Conservation (phyloP, 2,113 vertebrate species). For the Edolisoma coerulescens region DNA sequence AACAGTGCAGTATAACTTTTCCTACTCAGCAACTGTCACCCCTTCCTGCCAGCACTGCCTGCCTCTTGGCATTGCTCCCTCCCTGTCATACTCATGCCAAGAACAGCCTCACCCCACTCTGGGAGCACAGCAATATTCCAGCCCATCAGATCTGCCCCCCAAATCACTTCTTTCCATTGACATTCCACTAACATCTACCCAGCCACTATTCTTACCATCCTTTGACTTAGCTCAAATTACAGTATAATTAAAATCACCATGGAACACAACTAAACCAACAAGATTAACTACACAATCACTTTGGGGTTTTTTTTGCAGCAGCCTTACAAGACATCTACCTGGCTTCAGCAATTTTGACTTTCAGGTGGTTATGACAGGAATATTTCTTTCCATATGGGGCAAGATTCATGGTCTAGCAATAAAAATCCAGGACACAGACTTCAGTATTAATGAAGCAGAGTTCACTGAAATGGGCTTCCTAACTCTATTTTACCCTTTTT, state of each 20-base stretch:
- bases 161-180: constrained; percentile 11
- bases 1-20: not conserved
- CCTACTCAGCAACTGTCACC: not conserved
- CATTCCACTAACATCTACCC: constrained; percentile 44
- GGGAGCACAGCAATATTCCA: not conserved
- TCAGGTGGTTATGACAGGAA: not conserved
- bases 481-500: not conserved
- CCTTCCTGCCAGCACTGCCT: not conserved
- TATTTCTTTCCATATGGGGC: not conserved
- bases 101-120: not conserved
- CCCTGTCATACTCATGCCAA: not conserved
- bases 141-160: constrained; percentile 3
- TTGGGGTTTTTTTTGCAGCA: not conserved
- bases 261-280: constrained; percentile 62
- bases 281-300: constrained; percentile 49
- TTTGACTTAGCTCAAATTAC: constrained; percentile 64
- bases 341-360: not conserved
- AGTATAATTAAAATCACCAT: constrained; percentile 64
- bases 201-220: constrained; percentile 55
- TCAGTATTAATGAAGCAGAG: not conserved
- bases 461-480: not conserved
- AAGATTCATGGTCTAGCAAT: not conserved
- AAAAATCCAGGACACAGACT: not conserved
- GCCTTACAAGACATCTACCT: not conserved
- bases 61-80: not conserved